Base-by-base conservation (phyloP, 1,140 invertebrate genomes). In the Drosophila nebulosa region DNA sequence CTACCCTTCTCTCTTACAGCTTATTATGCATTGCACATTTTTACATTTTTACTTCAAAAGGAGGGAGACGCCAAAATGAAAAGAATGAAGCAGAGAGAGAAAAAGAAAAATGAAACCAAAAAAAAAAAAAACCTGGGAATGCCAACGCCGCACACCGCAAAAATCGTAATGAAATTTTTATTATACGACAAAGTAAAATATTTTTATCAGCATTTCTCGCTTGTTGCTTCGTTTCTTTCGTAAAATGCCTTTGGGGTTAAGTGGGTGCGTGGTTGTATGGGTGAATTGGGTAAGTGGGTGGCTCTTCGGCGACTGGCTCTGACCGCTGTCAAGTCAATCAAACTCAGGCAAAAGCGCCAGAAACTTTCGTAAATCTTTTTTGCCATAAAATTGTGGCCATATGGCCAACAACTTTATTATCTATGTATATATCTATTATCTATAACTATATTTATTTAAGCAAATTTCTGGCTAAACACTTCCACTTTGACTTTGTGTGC, bases 91-190 rank as follows among this genome's bases (percentile, higher is more conserved):
- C n/a, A n/a, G n/a, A 32, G 27, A 50, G 18, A 35, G 30, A 46
- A n/a, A 16, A 16, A 42, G 16, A 61, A 50, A 30, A 55, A 42
- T 52, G 35, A 51, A 36, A 56, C 6, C 16, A 46, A 21, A 21
- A n/a, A n/a, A 36, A 36, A n/a, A 52, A 21, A 14, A 63, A 60
- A 73, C 79, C 36, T 46, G 57, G 14, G 59, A 62, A 68, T 56
- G 55, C n/a, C 26, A 66, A 50, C 50, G 57, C 55, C 63, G 69
- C 73, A 71, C 74, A 88, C 81, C 83, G 83, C 83, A 86, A 86
- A 86, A 88, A 88, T 86, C 83, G 83, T 86, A 86, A 86, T 86
- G 83, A 86, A 86, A 86, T 86, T 86, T 86, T 86, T 86, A 86
- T 86, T 86, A 83, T 86, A 88, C 83, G 74, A 83, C 84, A 86